A percentile compares a stretch with the other conserved stretches of the same genome.
Conservation (phyloP, 2,797 vertebrate genomes). For the Salarias fasciatus region DNA sequence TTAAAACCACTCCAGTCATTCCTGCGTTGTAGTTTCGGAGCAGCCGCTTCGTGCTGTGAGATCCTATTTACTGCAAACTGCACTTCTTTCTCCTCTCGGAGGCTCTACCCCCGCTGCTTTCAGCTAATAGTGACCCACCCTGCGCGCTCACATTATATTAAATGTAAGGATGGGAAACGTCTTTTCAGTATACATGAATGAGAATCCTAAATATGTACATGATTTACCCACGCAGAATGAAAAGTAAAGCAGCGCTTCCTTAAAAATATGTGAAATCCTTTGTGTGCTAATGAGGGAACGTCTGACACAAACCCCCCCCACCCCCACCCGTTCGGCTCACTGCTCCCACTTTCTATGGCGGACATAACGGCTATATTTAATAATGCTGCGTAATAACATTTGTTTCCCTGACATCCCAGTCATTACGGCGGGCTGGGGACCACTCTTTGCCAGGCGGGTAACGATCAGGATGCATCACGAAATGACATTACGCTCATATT, state of each 20-base stretch:
- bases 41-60: background rate
- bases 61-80: constrained; percentile 2
- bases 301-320: constrained; percentile 43
- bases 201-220: constrained; percentile 14
- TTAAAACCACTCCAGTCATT: constrained; percentile 8
- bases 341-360: constrained; percentile 60
- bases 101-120: background rate
- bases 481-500: constrained; percentile 85
- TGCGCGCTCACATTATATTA: no score
- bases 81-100: constrained; percentile 14
- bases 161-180: no score
- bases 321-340: constrained; percentile 45
- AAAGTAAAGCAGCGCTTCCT: constrained; percentile 1
- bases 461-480: constrained; percentile 80
- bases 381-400: constrained; percentile 72
- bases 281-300: constrained; percentile 9
- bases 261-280: constrained; percentile 15
- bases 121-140: constrained; percentile 2
- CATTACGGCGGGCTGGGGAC: constrained; percentile 74
- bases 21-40: constrained; percentile 4
- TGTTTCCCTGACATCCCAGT: constrained; percentile 77
- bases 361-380: constrained; percentile 79
- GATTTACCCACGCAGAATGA: background rate
- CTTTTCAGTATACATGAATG: background rate
- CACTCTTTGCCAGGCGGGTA: constrained; percentile 71